Base-by-base conservation (phyloP, 2,888 invertebrate species). In the Stramonita haemastoma region DNA sequence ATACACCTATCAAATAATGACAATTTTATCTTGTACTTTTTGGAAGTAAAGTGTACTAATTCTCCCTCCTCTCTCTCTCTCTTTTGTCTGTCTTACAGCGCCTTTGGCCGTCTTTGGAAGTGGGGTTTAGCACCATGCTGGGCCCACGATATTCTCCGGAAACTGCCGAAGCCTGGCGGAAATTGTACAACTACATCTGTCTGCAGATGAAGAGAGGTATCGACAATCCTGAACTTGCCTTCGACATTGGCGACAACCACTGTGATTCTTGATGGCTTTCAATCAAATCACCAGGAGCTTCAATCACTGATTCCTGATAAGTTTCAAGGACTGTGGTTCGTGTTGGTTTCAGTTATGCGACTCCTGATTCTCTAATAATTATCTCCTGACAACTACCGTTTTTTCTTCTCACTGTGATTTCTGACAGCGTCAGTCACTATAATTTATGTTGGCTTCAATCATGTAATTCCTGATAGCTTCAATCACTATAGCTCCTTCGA, bases 121-220 rank as follows among this genome's bases (percentile, higher is more conserved):
- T 93, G 32, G 95, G 94, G 8, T 92, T 95, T 77, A 91, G 91
- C 73, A 92, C 93, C 79, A 92, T 93, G 26, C 91, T 95, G 26
- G 92, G 92, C 85, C 94, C 94, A 0, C 91, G 91, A 15, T 95
- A 95, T 91, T 94, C 93, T 0, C 93, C 93, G 87, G 94, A 94
- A 86, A 94, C 94, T 13, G 92, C 93, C 83, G 93, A 94, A 57
- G 94, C 95, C 22, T 95, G 95, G 95, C 92, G 92, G 73, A 94
- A 92, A 79, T 93, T 95, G 56, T 95, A 94, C 93, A 92, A 91
- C 77, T 95, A 94, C 92, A 94, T 95, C 77, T 94, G 94, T 91
- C 92, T 93, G 19, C 94, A 94, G 86, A 95, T 95, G 95, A 94
- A 93, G 90, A 91, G 92, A 13, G 95, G 95, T 0, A 94, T 95